A percentile compares a stretch with the other conserved stretches of the same genome.
phyloP scores from a whole-genome alignment of 2,797 vertebrate genomes.

The Falco rusticolus region DNA sequence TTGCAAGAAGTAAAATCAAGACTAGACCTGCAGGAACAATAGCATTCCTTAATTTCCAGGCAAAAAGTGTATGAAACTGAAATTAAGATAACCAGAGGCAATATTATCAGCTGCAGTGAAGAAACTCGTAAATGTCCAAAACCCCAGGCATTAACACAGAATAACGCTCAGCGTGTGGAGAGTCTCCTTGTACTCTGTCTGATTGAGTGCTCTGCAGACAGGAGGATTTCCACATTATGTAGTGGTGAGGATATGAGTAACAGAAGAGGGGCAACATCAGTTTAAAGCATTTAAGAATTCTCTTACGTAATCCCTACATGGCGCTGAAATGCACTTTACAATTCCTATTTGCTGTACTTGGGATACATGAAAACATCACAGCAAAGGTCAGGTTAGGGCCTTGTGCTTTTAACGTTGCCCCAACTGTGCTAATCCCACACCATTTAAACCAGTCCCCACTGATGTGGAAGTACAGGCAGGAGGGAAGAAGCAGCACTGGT shows the following conservation, averaged over 20 bases:
- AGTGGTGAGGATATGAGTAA: neutral
- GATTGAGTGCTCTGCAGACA: neutral
- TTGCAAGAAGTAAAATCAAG: neutral
- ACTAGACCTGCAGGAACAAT: neutral
- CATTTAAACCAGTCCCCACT: neutral
- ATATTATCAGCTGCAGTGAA: neutral
- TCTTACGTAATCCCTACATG: neutral
- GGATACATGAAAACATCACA: neutral
- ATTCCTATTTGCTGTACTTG: neutral
- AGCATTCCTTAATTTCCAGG: neutral
- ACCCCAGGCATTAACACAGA: neutral
- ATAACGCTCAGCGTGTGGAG: neutral
- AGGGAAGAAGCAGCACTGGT: neutral
- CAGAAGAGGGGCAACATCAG: neutral
- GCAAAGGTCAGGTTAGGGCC: neutral
- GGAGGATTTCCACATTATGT: neutral
- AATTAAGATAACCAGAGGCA: neutral
- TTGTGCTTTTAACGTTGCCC: neutral
- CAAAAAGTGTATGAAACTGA: neutral
- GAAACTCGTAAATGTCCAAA: neutral
- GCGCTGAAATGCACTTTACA: neutral
- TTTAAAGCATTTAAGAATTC: neutral
- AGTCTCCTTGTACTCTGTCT: neutral
- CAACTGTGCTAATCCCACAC: neutral
- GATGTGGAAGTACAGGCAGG: neutral